phyloP scores from a whole-genome alignment of 2,797 vertebrate genomes.

The Ataeniobius toweri region DNA sequence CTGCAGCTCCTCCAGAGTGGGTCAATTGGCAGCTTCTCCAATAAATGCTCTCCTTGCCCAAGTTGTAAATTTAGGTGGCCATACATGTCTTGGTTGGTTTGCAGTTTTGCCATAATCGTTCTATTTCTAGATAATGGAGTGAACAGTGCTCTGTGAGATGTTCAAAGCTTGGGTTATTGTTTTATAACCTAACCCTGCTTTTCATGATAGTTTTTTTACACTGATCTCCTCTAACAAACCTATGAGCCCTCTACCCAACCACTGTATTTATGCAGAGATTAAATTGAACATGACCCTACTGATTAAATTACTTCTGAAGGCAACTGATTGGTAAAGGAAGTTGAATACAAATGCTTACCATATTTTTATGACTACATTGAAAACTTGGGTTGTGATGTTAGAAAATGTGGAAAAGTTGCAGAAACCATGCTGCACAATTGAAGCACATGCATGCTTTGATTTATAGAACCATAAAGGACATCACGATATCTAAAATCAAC shows the following conservation, averaged over 20 bases:
- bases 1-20: neutral
- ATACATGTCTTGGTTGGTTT: neutral
- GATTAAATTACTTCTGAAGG: neutral
- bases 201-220: neutral
- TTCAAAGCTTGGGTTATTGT: neutral
- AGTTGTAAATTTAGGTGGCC: neutral
- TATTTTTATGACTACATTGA: neutral
- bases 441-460: slow-evolving; percentile 1
- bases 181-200: neutral
- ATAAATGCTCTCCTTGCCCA: neutral
- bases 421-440: neutral
- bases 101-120: neutral
- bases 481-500: neutral
- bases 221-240: neutral
- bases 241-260: neutral
- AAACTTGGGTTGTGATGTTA: neutral
- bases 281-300: neutral
- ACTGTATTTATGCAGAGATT: neutral
- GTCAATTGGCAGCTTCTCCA: neutral
- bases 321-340: neutral
- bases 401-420: neutral
- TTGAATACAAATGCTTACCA: neutral
- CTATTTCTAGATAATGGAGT: neutral
- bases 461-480: neutral
- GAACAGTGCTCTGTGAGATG: no score